Evolutionary conservation across 2,797 vertebrate species (phyloP).

Genomic region (Myiotriccus ornatus): DNA sequence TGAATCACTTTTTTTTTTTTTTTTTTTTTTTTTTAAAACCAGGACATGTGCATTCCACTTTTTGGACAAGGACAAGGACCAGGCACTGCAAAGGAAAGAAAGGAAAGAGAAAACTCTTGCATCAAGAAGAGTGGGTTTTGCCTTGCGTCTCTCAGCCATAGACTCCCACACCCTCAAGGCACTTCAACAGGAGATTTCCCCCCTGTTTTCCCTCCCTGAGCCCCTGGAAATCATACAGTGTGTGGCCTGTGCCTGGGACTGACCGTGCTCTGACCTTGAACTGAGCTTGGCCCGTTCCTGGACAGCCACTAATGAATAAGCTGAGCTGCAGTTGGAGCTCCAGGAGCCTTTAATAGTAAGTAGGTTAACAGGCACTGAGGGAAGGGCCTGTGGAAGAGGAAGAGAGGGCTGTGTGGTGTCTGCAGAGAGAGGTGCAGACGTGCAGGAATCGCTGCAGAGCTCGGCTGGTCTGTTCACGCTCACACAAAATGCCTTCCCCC

Average conservation of each 20-base stretch:
- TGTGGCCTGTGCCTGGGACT: neutral
- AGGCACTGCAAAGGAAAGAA: neutral
- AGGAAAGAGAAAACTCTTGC: neutral
- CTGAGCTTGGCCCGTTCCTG: neutral
- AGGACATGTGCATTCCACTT: neutral
- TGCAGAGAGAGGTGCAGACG: neutral
- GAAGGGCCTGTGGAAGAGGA: neutral
- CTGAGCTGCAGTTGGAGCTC: neutral
- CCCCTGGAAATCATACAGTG: neutral
- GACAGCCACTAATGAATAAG: neutral
- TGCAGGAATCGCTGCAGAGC: neutral
- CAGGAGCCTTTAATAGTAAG: neutral
- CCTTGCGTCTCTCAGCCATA: neutral
- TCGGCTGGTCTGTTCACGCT: conserved; percentile 37
- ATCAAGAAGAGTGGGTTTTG: neutral
- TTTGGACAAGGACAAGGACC: neutral
- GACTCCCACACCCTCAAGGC: neutral
- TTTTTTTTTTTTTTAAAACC: conserved; percentile 46
- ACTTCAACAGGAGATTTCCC: neutral
- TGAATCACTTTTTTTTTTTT: neutral
- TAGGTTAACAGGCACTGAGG: neutral
- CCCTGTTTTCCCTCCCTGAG: neutral
- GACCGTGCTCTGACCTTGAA: neutral
- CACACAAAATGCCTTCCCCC: conserved; percentile 30
- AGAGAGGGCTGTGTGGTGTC: neutral